Evolutionary conservation across 2,113 vertebrate genomes (phyloP), one percentile per base, ranked within the genome.

Genomic region (Sprattus sprattus): DNA sequence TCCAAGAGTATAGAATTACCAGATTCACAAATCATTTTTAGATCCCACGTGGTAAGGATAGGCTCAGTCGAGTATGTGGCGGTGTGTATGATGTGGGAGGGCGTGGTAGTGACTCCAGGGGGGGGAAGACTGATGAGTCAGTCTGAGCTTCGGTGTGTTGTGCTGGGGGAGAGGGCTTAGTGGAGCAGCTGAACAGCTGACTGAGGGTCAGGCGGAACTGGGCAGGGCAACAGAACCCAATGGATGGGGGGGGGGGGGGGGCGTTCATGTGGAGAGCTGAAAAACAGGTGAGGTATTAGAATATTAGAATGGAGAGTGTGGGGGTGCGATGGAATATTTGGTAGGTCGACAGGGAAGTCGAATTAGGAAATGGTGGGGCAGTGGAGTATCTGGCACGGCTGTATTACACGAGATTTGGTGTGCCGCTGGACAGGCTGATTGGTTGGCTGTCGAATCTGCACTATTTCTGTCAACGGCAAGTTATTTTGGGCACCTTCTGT

Each of bases 401-500:
- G n/a, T 9, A 6, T 25, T 28, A 13, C n/a, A 6, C 18, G 5
- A 60, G 54, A 20, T 67, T 67, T 28, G 64, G 64, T 67, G 64
- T 57, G 83, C 8, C 71, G 85, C 81, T 83, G 81, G 85, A 87
- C 85, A 81, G 49, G 81, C 86, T 85, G 86, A 85, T 86, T 90
- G 83, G 86, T 85, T 75, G 85, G 81, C 89, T 89, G 87, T 86
- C 46, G 85, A 84, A 88, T 89, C 85, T 78, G 83, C 85, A 89
- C 86, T 89, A 91, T 92, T 92, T 92, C 90, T 91, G 91, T 92
- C 90, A 82, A 83, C 80, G 54, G 84, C 81, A 67, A 87, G 90
- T 90, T 92, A 91, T 92, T 92, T 90, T 87, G 87, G 90, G 91
- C 81, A 87, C 81, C 87, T 82, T 85, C 81, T 89, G 91, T 92